These are phyloP conservation scores for Meteorus colon DNA, from an alignment of 2,888 invertebrate species.

Conservation along the genomic window DNA sequence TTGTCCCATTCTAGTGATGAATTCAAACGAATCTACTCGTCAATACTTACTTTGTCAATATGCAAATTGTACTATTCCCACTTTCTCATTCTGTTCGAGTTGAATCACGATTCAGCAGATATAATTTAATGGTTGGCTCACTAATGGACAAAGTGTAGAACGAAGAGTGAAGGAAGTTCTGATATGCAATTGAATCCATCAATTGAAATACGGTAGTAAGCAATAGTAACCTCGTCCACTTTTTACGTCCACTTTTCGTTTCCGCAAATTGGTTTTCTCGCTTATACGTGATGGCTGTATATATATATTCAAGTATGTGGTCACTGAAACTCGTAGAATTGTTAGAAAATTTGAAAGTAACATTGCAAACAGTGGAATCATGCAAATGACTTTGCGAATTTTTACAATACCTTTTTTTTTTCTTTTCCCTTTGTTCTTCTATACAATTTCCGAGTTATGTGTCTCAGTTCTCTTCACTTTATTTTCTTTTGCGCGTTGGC, in stretches of 20 bases:
- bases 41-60: slow-evolving; percentile 28
- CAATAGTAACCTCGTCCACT: slow-evolving; percentile 2
- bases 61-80: slow-evolving; percentile 35
- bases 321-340: neutral
- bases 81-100: slow-evolving; percentile 6
- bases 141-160: slow-evolving; percentile 26
- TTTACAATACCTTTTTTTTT: neutral
- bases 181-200: slow-evolving; percentile 31
- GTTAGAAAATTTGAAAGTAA: neutral
- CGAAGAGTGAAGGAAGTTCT: slow-evolving; percentile 26
- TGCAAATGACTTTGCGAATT: neutral
- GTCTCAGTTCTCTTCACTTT: neutral
- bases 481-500: neutral
- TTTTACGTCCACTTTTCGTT: slow-evolving; percentile 35
- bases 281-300: neutral
- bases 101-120: slow-evolving; percentile 29
- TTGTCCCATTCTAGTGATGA: neutral
- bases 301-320: neutral
- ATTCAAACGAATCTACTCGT: neutral
- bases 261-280: neutral
- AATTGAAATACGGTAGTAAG: neutral
- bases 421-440: neutral
- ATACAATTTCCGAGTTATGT: neutral
- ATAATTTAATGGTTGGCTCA: slow-evolving; percentile 19
- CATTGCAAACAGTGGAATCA: neutral